Conservation (phyloP, 2,888 invertebrate genomes). For the Dicroscelio sp. region DNA sequence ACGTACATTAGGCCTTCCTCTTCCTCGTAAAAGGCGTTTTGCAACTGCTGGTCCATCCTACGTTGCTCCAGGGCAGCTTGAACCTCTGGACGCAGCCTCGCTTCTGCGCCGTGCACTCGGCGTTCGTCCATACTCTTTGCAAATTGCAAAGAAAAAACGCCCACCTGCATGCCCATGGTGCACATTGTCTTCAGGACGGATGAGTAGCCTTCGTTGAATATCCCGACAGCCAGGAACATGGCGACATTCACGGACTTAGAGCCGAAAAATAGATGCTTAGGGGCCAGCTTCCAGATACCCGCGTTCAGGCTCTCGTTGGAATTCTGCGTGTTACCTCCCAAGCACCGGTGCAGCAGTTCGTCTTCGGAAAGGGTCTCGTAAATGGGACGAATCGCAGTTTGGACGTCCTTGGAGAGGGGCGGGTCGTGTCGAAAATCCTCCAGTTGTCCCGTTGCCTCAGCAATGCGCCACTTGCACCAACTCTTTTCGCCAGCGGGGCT, state of each 20-base stretch:
- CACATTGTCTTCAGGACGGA: slow-evolving; percentile 3
- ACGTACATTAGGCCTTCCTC: no score
- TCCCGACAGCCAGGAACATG: not conserved
- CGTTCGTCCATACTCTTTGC: not conserved
- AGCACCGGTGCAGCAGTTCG: slow-evolving; percentile 12
- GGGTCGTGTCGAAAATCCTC: not conserved
- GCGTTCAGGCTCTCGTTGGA: slow-evolving; percentile 11
- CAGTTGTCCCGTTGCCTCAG: not conserved
- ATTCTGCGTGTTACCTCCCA: slow-evolving; percentile 32
- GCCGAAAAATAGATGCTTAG: slow-evolving; percentile 28
- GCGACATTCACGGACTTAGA: not conserved
- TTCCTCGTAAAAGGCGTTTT: no score
- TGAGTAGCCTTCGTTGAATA: not conserved
- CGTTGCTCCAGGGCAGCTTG: no score
- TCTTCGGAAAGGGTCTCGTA: slow-evolving; percentile 3
- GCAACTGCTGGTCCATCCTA: no score
- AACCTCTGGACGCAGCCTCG: not conserved
- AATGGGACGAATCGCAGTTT: not conserved
- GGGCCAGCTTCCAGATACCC: slow-evolving; percentile 9
- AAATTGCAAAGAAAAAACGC: not conserved
- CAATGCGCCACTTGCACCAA: not conserved
- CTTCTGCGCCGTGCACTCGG: not conserved
- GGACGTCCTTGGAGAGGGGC: not conserved
- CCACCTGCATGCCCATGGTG: not conserved
- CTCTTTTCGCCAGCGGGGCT: not conserved